Base-by-base conservation (phyloP, 2,113 vertebrate species). In the Datnioides undecimradiatus region DNA sequence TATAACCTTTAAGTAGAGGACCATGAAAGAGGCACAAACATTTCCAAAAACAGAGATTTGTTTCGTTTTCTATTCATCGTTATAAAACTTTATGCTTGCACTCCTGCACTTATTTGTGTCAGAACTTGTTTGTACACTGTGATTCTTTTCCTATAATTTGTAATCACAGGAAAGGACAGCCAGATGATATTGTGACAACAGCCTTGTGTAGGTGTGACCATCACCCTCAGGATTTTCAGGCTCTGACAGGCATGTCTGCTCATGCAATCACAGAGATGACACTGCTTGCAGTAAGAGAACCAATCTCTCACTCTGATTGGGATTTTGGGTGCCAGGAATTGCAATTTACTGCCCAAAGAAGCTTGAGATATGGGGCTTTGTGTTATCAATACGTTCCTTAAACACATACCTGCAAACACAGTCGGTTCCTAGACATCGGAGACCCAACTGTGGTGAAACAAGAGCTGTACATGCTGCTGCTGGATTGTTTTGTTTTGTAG, bases 401-500 rank as follows among this genome's bases (percentile, higher is more conserved):
- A 59, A 74, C 59, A 45, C 54, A 41, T 6, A 34, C 13, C 27
- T 14, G 2, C 13, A 40, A 16, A 36, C 13, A 77, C 58, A 82
- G 23, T 79, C 73, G 33, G 31, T 72, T 77, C 29, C 52, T 31
- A 13, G 79, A 85, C 65, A 86, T 45, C 19, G 41, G 75, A 83
- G 33, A 79, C 46, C 34, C 17, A 38, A 14, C 76, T 58, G 38
- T 63, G 57, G 71, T 75, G 87, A 64, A 80, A 84, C n/a, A 8
- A 41, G 83, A 89, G 67, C 73, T 25, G 4, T 64, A 21, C 58
- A 17, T 78, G 66, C 58, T 63, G 73, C 57, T 60, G 80, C 59
- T 66, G 12, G 34, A 60, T n/a, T 73, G 80, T 84, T 90, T 88
- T 87, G 78, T 76, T 90, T 87, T 46, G 57, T 60, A 84, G 72